Conservation (phyloP, 92 coral and sea anemone genomes). For the Palythoa grandiflora region DNA sequence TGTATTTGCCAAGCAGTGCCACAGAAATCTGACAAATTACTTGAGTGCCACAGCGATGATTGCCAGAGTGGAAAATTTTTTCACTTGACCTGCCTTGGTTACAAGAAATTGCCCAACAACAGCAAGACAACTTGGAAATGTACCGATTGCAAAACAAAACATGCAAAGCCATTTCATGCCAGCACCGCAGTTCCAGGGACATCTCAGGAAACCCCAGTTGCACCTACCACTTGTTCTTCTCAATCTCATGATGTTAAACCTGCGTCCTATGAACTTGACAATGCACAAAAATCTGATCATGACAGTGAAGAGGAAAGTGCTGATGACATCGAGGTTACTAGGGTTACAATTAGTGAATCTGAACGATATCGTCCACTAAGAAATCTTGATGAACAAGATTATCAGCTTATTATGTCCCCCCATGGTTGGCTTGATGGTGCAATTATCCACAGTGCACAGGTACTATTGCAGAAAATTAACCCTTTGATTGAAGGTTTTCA, state of each 20-base stretch:
- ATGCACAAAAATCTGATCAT: too few species aligned
- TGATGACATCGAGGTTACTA: not conserved
- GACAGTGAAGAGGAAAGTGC: not conserved
- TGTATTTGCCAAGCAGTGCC: not conserved
- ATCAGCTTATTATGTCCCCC: slow-evolving; percentile 46
- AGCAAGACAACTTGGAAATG: slow-evolving; percentile 55
- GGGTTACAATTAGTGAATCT: slow-evolving; percentile 10
- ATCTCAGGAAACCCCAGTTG: not conserved
- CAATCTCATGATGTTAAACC: not conserved
- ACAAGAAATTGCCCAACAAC: slow-evolving; percentile 40
- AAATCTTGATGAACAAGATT: slow-evolving; percentile 44
- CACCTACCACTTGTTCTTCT: not conserved
- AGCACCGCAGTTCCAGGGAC: not conserved
- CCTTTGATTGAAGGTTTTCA: slow-evolving; percentile 69
- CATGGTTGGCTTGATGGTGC: slow-evolving; percentile 58
- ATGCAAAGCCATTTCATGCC: not conserved
- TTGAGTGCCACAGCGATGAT: not conserved
- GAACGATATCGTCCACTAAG: slow-evolving; percentile 40
- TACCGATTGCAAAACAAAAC: slow-evolving; percentile 19
- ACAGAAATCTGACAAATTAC: not conserved
- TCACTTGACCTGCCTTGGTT: not conserved
- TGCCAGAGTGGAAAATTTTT: not conserved
- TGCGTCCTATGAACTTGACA: too few species aligned
- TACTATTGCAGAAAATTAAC: slow-evolving; percentile 55
- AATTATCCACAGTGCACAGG: slow-evolving; percentile 67